phyloP scores from a whole-genome alignment of 2,888 invertebrate species.

The Nymphalis urticae region DNA sequence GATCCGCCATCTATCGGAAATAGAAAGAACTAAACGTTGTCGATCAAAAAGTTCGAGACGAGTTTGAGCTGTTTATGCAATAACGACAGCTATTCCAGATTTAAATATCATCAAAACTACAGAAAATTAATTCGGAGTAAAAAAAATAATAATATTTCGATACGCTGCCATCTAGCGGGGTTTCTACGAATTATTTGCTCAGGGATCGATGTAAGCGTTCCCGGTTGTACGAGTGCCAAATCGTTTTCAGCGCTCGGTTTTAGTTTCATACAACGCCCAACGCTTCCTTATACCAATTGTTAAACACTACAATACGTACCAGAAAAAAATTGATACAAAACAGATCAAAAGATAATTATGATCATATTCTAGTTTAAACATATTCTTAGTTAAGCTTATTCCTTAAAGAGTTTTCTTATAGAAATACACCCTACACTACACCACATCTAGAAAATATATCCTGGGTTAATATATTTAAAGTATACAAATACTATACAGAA shows the following conservation, averaged over 20 bases:
- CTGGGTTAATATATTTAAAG: no score
- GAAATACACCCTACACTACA: no score
- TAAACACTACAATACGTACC: no score
- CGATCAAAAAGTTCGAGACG: constrained; percentile 2
- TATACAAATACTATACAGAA: no score
- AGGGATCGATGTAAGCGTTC: constrained; percentile 31
- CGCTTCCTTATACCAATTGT: no score
- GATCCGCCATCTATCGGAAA: constrained; percentile 30
- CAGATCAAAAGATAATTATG: no score
- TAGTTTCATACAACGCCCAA: neutral
- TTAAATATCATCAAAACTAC: constrained; percentile 16
- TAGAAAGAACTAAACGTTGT: constrained; percentile 14
- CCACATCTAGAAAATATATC: no score
- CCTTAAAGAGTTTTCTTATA: no score
- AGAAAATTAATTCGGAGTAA: constrained; percentile 29
- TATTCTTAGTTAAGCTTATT: no score
- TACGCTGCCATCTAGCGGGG: constrained; percentile 35
- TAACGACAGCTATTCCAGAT: constrained; percentile 11
- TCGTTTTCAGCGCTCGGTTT: constrained; percentile 17
- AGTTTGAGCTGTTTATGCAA: constrained; percentile 3
- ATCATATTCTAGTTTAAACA: no score
- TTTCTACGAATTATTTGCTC: constrained; percentile 20
- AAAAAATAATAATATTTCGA: constrained; percentile 11
- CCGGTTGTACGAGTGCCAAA: constrained; percentile 22
- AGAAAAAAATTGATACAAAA: no score